Evolutionary conservation across 2,797 vertebrate species (phyloP), one percentile per base, ranked within the genome.

Genomic region (Trachops cirrhosus): DNA sequence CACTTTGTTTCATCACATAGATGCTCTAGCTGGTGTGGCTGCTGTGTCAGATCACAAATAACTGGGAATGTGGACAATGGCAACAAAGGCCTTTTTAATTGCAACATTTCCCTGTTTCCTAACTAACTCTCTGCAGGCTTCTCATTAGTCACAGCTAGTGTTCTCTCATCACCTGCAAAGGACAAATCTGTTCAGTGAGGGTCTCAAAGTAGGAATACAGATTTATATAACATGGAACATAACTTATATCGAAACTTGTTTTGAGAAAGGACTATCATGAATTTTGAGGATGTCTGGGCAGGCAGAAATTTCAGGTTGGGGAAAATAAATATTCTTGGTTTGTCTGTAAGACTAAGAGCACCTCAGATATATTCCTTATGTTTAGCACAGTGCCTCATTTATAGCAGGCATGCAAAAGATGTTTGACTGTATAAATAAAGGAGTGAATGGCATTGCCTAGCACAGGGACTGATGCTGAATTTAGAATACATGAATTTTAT

Each of bases 261-360:
- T 95, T 62, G 67, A 71, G 86, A 95, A 93, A 94, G n/a, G 15
- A 91, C 24, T 73, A 2, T 59, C 73, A 12, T 29, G 29, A 93
- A 84, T 86, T 12, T 26, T 29, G 62, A 44, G 11, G 34, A 34
- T 83, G 32, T 5, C 22, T 32, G 15, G 75, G 8, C 15, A 64
- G 44, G 41, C 15, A 86, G 54, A 86, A 92, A 96, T 68, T 48
- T 93, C 59, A 82, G 3, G 78, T 93, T 24, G 3, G 7, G 16
- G 5, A 64, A 90, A 59, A 34, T 8, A 77, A 24, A 3, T 67
- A 68, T 70, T 79, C 57, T n/a, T 79, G 6, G 15, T 94, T 92
- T 46, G 3, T 34, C 48, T 74, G 8, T n/a, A 52, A 84, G 32
- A 62, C 10, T 54, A 14, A 73, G n/a, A 82, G 10, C 18, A 70